These are phyloP conservation scores for Myotis vivesi DNA, from an alignment of 2,797 vertebrate genomes.

Conservation along the genomic window DNA sequence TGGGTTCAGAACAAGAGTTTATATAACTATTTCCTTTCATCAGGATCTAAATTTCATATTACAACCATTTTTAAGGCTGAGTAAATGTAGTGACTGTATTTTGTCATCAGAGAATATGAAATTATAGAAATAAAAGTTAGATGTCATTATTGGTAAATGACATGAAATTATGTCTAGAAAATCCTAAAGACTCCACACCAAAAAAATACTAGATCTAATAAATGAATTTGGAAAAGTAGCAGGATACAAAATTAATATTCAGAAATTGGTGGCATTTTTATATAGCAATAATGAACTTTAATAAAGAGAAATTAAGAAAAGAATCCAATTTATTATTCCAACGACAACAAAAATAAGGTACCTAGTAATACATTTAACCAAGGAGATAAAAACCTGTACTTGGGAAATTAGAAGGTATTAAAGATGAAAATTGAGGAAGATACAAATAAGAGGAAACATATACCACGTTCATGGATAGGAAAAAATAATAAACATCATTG, in stretches of 20 bases:
- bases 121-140: neutral
- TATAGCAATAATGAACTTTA: neutral
- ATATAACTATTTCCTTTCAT: neutral
- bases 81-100: neutral
- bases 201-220: neutral
- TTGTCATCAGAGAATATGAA: neutral
- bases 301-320: neutral
- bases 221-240: neutral
- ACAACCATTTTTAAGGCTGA: neutral
- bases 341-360: neutral
- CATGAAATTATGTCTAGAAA: neutral
- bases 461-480: neutral
- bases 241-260: neutral
- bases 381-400: neutral
- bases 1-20: neutral
- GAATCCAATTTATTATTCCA: neutral
- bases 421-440: neutral
- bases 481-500: neutral
- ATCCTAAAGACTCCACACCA: neutral
- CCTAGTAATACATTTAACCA: neutral
- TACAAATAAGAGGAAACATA: neutral
- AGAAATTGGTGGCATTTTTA: neutral
- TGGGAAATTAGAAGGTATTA: neutral
- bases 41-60: neutral
- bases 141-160: neutral